Evolutionary conservation across 2,888 invertebrate species (phyloP).

Genomic region (Xestia c-nigrum): DNA sequence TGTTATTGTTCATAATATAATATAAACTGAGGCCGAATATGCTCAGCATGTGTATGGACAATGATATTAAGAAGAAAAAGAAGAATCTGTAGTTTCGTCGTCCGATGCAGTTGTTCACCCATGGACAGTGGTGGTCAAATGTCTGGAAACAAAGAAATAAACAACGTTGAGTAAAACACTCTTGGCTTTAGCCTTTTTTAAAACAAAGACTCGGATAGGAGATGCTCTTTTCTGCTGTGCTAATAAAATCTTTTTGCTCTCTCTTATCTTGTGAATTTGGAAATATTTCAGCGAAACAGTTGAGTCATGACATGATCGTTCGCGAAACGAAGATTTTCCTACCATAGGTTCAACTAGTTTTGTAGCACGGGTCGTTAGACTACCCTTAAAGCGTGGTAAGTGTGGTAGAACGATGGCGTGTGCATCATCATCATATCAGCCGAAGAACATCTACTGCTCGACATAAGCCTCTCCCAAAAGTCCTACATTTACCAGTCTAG

Average conservation of each 20-base stretch:
- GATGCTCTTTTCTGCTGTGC: not conserved
- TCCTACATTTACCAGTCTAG: too few species aligned
- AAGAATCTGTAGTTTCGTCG: constrained; percentile 99
- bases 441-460: not conserved
- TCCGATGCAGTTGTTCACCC: constrained; percentile 99
- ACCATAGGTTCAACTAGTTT: not conserved
- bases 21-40: constrained; percentile 98
- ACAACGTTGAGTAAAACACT: too few species aligned
- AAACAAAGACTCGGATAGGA: not conserved
- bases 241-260: not conserved
- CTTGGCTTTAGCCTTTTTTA: too few species aligned
- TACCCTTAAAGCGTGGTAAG: not conserved
- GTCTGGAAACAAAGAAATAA: constrained; percentile 92
- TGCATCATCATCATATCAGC: not conserved
- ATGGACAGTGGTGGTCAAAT: constrained; percentile 99
- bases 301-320: not conserved
- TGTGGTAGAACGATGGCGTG: not conserved
- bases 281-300: not conserved
- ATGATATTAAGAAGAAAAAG: constrained; percentile 99
- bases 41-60: constrained; percentile 99
- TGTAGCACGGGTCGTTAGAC: not conserved
- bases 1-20: constrained; percentile 96
- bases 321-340: not conserved
- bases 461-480: not conserved
- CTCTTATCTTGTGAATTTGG: not conserved